phyloP scores from a whole-genome alignment of 2,888 invertebrate species.

The Oegoconia quadripuncta region DNA sequence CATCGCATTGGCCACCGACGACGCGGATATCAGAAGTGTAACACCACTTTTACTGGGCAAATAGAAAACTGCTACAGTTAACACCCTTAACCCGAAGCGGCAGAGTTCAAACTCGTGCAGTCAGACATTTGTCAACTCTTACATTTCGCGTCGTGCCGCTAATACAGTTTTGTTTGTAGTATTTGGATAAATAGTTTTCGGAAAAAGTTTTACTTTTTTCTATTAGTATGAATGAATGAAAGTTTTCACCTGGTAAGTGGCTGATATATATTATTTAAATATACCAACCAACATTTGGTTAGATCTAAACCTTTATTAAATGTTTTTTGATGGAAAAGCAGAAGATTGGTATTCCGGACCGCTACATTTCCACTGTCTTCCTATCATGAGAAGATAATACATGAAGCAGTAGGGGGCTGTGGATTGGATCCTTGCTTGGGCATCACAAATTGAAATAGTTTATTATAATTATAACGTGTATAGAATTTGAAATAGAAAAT shows the following conservation, averaged over 20 bases:
- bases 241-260: neutral
- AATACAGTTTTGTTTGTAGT: constrained; percentile 40
- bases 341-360: too few relatives aligned
- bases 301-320: too few relatives aligned
- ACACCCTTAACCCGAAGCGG: constrained; percentile 20
- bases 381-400: too few relatives aligned
- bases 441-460: too few relatives aligned
- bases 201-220: constrained; percentile 23
- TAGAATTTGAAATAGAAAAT: too few relatives aligned
- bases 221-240: constrained; percentile 9
- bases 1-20: too few relatives aligned
- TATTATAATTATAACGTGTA: too few relatives aligned
- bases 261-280: neutral
- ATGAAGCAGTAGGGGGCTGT: too few relatives aligned
- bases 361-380: too few relatives aligned
- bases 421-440: too few relatives aligned
- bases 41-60: constrained; percentile 60
- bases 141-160: constrained; percentile 45
- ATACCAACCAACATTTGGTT: neutral
- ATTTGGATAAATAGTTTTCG: constrained; percentile 28
- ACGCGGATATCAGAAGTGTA: constrained; percentile 9
- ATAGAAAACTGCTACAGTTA: constrained; percentile 38
- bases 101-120: constrained; percentile 29
- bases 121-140: constrained; percentile 39
- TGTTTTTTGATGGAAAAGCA: too few relatives aligned